phyloP scores from a whole-genome alignment of 2,113 vertebrate genomes.

The Cisticola juncidis region DNA sequence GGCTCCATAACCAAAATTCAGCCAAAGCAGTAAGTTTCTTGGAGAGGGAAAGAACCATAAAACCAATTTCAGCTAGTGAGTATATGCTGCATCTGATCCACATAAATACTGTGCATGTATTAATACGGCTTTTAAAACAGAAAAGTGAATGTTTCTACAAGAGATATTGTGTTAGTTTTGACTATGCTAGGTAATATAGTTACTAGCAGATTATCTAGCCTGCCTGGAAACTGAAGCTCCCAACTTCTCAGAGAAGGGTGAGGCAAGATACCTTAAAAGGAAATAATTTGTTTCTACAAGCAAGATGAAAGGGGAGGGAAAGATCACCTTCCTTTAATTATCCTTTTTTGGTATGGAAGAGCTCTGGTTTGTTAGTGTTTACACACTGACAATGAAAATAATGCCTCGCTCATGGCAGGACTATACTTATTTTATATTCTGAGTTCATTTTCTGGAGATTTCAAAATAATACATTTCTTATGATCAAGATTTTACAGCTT shows the following conservation, averaged over 20 bases:
- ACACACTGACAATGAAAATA: neutral
- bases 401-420: neutral
- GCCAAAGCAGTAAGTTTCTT: neutral
- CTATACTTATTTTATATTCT: neutral
- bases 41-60: neutral
- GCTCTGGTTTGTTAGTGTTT: neutral
- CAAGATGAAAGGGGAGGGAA: neutral
- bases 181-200: neutral
- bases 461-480: neutral
- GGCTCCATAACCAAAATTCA: neutral
- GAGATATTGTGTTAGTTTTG: neutral
- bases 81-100: neutral
- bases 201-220: neutral
- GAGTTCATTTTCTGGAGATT: neutral
- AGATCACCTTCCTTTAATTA: neutral
- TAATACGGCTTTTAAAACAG: neutral
- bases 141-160: neutral
- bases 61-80: neutral
- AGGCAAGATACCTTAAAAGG: neutral
- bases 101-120: neutral
- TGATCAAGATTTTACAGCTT: neutral
- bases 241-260: neutral
- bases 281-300: neutral
- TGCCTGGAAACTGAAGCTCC: neutral
- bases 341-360: neutral